Conservation (phyloP, 1,140 invertebrate species). For the Pemphigus obesinymphae region DNA sequence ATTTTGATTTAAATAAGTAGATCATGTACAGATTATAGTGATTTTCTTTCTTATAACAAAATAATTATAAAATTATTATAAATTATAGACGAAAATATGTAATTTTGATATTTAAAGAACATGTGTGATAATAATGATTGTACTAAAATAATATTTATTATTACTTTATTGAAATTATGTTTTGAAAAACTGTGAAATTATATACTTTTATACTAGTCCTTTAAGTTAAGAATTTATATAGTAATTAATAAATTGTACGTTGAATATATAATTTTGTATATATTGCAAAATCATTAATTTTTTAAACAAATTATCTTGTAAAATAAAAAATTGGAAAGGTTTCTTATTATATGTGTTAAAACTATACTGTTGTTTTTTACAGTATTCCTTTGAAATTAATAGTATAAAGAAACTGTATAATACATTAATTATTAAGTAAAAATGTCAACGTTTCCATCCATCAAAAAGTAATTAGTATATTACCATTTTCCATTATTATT, state of each 20-base stretch:
- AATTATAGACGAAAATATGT: not conserved
- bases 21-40: not conserved
- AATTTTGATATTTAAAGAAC: not conserved
- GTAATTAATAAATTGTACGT: not conserved
- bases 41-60: not conserved
- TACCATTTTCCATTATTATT: conserved; percentile 7
- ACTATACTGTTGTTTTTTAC: conserved; percentile 5
- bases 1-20: not conserved
- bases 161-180: not conserved
- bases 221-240: not conserved
- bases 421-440: not conserved
- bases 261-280: not conserved
- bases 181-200: not conserved
- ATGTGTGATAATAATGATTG: not conserved
- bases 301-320: not conserved
- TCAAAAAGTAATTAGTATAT: not conserved
- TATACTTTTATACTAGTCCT: not conserved
- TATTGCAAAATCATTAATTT: not conserved
- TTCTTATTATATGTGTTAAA: not conserved
- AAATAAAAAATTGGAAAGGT: not conserved
- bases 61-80: not conserved
- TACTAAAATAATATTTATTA: too few species aligned
- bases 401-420: not conserved
- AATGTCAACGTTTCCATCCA: conserved; percentile 8
- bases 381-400: conserved; percentile 15